Base-by-base conservation (phyloP, 2,797 vertebrate species). In the Peromyscus nudipes region DNA sequence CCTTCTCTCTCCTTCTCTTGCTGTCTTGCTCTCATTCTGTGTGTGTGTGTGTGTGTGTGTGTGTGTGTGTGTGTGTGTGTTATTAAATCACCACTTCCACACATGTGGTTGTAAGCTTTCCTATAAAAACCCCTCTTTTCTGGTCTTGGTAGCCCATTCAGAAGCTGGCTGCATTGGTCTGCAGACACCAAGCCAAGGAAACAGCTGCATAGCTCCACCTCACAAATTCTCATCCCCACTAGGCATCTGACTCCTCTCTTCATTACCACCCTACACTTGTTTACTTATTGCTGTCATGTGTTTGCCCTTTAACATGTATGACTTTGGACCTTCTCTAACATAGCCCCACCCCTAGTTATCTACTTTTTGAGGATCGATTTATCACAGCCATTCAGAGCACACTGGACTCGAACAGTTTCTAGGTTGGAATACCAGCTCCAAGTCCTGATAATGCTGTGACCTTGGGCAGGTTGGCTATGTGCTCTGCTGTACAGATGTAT, bases 121-220 rank as follows among this genome's bases (percentile, higher is more conserved):
- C 34, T 64, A 17, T 46, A 40, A 43, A 43, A 19, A 34, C 3
- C 34, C 23, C 17, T 13, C 7, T 23, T 75, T 43, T 57, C 62
- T 4, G 17, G 37, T 11, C 10, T 12, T 37, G 46, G 1, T 52
- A 40, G 71, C 55, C 10, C 19, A 46, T 4, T 21, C 2, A 9
- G 40, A 67, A 52, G 14, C 29, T 27, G 16, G 34, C 27, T 27
- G 5, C n/a, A 10, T 0, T 3, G 29, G 4, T 64, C 31, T 90
- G 34, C 62, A 31, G 55, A 31, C 52, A 31, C 52, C 60, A 27
- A 21, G 37, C 31, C 19, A 37, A 34, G 62, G 62, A 34, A 65
- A 34, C 31, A 37, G 43, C 21, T 0, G 16, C 46, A 37, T 0
- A 9, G 31, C 0, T 9, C 40, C 7, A 6, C 4, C 57, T 31